Conservation (phyloP, 2,888 invertebrate genomes). For the Galeopsomyia nigrocyanea region DNA sequence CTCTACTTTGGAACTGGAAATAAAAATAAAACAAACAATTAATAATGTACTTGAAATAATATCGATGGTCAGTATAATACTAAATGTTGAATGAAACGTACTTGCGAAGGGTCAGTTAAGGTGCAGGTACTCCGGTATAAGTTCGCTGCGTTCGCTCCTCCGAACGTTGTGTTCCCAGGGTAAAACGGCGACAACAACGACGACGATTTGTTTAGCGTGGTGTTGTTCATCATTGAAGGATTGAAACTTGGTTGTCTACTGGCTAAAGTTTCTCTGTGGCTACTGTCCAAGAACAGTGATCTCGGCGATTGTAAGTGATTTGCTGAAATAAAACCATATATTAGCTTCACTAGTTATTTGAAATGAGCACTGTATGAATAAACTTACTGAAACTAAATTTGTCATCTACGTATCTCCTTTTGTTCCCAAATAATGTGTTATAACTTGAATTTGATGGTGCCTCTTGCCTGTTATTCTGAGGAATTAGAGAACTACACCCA, state of each 20-base stretch:
- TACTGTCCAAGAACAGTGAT: conserved; percentile 67
- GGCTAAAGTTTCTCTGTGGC: conserved; percentile 69
- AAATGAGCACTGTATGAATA: neutral
- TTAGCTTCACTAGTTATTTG: conserved; percentile 9
- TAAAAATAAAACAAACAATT: too few species aligned
- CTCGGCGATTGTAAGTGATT: conserved; percentile 64
- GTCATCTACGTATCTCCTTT: conserved; percentile 61
- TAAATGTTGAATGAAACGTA: conserved; percentile 1
- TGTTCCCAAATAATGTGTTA: conserved; percentile 54
- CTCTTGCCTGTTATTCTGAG: conserved; percentile 66
- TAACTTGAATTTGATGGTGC: conserved; percentile 55
- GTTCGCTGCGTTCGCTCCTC: conserved; percentile 74
- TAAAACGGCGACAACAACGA: conserved; percentile 79
- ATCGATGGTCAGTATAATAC: neutral
- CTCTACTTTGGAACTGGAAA: conserved; percentile 57
- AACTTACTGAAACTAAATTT: conserved; percentile 62
- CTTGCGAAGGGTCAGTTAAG: conserved; percentile 34
- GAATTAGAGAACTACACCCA: conserved; percentile 72
- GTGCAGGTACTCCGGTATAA: conserved; percentile 56
- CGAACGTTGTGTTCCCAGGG: conserved; percentile 80
- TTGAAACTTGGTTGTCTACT: conserved; percentile 71
- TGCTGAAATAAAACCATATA: conserved; percentile 52
- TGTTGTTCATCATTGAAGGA: conserved; percentile 69
- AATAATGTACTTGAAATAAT: too few species aligned
- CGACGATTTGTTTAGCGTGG: conserved; percentile 67